These are phyloP conservation scores for Salvelinus alpinus DNA, from an alignment of 2,113 vertebrate species.

Conservation along the genomic window DNA sequence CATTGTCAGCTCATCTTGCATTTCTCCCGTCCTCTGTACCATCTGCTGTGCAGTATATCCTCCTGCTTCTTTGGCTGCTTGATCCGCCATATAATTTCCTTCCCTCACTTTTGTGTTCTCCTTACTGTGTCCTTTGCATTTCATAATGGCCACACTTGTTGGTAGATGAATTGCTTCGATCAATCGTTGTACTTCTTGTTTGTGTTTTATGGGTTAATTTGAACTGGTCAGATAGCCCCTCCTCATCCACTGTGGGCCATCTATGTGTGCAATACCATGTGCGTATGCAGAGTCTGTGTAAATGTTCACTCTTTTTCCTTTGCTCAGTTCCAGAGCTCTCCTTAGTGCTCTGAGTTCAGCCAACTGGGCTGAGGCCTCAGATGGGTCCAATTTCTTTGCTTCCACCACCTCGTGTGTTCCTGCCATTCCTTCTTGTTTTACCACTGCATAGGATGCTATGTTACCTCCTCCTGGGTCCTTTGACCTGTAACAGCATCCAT, in stretches of 20 bases:
- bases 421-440: background rate
- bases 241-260: slow-evolving; percentile 8
- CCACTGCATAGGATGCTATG: background rate
- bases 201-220: background rate
- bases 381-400: background rate
- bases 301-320: background rate
- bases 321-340: background rate
- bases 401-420: too few species aligned
- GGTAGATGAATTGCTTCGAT: background rate
- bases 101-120: background rate
- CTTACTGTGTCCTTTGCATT: background rate
- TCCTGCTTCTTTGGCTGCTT: background rate
- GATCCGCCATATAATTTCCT: background rate
- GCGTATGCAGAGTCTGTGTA: slow-evolving; percentile 10
- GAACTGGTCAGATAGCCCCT: slow-evolving; percentile 9
- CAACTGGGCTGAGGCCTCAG: background rate
- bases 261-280: background rate
- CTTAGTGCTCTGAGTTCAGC: background rate
- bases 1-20: background rate
- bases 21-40: background rate
- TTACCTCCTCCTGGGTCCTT: background rate
- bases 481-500: slow-evolving; percentile 1
- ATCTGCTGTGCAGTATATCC: background rate
- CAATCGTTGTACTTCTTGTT: background rate
- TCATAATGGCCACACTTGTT: background rate